Evolutionary conservation across 2,797 vertebrate genomes (phyloP), one percentile per base, ranked within the genome.

Genomic region (Cuculus canorus): DNA sequence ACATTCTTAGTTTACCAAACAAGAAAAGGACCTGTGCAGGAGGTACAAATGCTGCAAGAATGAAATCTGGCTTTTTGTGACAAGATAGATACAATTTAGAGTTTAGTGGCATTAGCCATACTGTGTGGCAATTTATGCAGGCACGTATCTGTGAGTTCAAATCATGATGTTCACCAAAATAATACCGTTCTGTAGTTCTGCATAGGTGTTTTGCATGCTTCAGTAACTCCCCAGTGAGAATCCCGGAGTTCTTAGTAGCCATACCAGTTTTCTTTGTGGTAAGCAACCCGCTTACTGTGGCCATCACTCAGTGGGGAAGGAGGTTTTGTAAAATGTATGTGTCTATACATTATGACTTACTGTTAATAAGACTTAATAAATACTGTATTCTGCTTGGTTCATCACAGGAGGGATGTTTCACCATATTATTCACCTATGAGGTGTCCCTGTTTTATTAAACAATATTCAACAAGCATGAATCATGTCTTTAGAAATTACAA

Each of bases 211-310:
- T 24, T 71, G 27, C 27, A 5, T 64, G 41, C 37, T 71, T 33
- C 41, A 57, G 15, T 53, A 69, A 28, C 14, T 84, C 12, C 12
- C 5, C 17, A 3, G 7, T 53, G 14, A 33, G 47, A 82, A 89
- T 61, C 18, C 17, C 3, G 4, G 10, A 53, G 23, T 57, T 86
- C 33, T 57, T 92, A 19, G 22, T 72, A 35, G 12, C 21, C 5
- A 4, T 37, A 17, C 22, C 53, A 14, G 13, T 71, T 79, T 86
- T 71, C n/a, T 50, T 10, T 27, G 17, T 19, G 28, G 24, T 17
- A 87, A 13, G 23, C 39, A 30, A 28, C 11, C 7, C 10, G 3
- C 8, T 50, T 0, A 0, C 15, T 17, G 8, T 17, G 80, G 1
- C 9, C 13, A 35, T 77, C 21, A 41, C 12, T 66, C 24, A 33